Conservation (phyloP, 2,113 vertebrate species). For the Istiophorus platypterus region DNA sequence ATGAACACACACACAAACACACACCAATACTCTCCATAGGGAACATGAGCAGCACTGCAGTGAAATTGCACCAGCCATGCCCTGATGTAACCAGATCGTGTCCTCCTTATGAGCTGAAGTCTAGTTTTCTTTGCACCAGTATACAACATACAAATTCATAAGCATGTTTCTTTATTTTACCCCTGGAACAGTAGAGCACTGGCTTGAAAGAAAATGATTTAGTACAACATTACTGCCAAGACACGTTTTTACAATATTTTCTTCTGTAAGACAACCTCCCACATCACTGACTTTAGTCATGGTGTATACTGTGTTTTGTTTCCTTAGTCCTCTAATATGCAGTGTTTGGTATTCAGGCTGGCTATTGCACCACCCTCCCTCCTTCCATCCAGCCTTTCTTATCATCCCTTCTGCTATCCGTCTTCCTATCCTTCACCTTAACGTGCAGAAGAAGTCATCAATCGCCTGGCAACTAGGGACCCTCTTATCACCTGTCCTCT, state of each 20-base stretch:
- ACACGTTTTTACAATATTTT: slow-evolving; percentile 12
- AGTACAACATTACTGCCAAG: not conserved
- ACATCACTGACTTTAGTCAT: not conserved
- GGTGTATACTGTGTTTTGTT: not conserved
- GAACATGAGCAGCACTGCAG: slow-evolving; percentile 52
- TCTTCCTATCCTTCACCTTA: slow-evolving; percentile 46
- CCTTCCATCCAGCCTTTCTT: slow-evolving; percentile 27
- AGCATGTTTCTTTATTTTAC: slow-evolving; percentile 35
- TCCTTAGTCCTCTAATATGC: not conserved
- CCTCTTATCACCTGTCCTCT: slow-evolving; percentile 64
- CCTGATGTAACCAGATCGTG: slow-evolving; percentile 61
- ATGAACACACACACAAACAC: not conserved
- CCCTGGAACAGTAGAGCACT: not conserved
- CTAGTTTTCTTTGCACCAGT: slow-evolving; percentile 34
- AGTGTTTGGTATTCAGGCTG: slow-evolving; percentile 51
- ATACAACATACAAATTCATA: slow-evolving; percentile 18
- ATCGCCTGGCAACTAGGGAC: slow-evolving; percentile 49
- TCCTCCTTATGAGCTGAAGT: slow-evolving; percentile 39
- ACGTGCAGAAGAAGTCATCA: slow-evolving; percentile 57
- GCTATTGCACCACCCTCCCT: slow-evolving; percentile 13
- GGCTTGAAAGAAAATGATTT: not conserved
- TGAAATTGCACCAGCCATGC: slow-evolving; percentile 47
- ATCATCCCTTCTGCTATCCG: slow-evolving; percentile 41
- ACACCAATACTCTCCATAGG: slow-evolving; percentile 9
- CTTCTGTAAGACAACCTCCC: not conserved